phyloP scores from a whole-genome alignment of 2,797 vertebrate genomes.

The Austrolebias charrua region DNA sequence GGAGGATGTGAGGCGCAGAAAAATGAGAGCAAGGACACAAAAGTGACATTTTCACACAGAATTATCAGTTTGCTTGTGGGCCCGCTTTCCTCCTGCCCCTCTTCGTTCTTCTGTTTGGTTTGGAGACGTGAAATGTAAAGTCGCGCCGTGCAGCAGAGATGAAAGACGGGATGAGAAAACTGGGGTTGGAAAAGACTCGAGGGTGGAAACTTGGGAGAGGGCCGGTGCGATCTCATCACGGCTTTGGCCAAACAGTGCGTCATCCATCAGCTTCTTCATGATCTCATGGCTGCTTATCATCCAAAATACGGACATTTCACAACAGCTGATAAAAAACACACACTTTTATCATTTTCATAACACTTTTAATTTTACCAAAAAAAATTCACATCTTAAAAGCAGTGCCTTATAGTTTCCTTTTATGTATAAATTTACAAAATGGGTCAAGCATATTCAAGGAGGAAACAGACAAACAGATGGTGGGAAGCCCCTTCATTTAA shows the following conservation, averaged over 20 bases:
- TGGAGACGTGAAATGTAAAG: slow-evolving; percentile 67
- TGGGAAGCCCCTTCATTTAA: slow-evolving; percentile 46
- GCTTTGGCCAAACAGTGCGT: slow-evolving; percentile 28
- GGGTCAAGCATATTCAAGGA: slow-evolving; percentile 47
- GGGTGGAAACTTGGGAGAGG: slow-evolving; percentile 29
- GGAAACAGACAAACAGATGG: slow-evolving; percentile 40
- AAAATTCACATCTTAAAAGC: slow-evolving; percentile 75
- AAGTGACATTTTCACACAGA: slow-evolving; percentile 74
- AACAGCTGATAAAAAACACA: slow-evolving; percentile 16
- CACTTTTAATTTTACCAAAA: slow-evolving; percentile 66
- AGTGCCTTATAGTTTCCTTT: slow-evolving; percentile 73
- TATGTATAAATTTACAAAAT: slow-evolving; percentile 81
- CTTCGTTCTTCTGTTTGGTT: slow-evolving; percentile 62
- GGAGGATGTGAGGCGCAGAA: slow-evolving; percentile 45
- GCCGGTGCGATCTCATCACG: slow-evolving; percentile 31
- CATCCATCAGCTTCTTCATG: slow-evolving; percentile 40
- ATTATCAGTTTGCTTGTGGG: slow-evolving; percentile 71
- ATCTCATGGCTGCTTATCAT: slow-evolving; percentile 5
- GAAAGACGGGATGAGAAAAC: slow-evolving; percentile 56
- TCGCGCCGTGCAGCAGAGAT: slow-evolving; percentile 54
- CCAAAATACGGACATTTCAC: slow-evolving; percentile 10
- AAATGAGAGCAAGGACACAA: slow-evolving; percentile 45
- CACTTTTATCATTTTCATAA: slow-evolving; percentile 27
- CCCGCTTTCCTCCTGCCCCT: slow-evolving; percentile 31
- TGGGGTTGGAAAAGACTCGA: slow-evolving; percentile 42